A percentile compares a stretch with the other conserved stretches of the same genome.
Evolutionary conservation across 1,140 invertebrate species (phyloP).

Genomic region (Lasioglossum baleicum): DNA sequence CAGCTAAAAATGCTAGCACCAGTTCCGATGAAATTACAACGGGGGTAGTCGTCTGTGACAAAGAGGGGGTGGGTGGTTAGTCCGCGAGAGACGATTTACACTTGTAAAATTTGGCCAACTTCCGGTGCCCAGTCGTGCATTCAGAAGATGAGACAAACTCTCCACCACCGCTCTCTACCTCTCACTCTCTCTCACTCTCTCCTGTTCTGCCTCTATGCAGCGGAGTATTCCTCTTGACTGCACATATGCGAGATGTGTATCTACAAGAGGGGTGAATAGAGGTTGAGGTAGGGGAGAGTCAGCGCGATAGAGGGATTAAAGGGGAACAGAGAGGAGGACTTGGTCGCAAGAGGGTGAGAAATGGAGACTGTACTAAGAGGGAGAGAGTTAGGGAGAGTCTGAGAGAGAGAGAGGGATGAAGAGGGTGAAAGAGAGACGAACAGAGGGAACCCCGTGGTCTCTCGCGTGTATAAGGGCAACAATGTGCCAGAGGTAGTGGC

Average conservation of each 20-base stretch:
- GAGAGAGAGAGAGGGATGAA: neutral
- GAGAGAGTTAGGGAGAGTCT: too few relatives aligned
- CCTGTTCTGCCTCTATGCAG: neutral
- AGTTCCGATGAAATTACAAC: neutral
- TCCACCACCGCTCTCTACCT: neutral
- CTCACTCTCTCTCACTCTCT: neutral
- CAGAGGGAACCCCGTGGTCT: too few relatives aligned
- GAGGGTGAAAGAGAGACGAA: neutral
- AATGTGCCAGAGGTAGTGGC: constrained; percentile 33
- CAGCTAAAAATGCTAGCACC: neutral
- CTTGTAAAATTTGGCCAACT: constrained; percentile 24
- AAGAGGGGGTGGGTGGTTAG: neutral
- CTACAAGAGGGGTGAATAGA: constrained; percentile 15
- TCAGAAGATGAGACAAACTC: constrained; percentile 32
- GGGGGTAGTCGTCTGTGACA: neutral
- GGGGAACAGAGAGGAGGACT: constrained; percentile 5
- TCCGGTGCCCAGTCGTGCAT: constrained; percentile 13
- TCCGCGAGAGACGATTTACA: neutral
- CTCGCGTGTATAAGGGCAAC: constrained; percentile 30
- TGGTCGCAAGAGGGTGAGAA: neutral
- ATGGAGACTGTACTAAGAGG: too few relatives aligned
- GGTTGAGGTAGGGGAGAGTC: constrained; percentile 5
- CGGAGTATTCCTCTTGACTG: constrained; percentile 37
- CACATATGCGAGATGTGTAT: constrained; percentile 44
- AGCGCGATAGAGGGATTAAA: constrained; percentile 34